phyloP scores from a whole-genome alignment of 2,888 invertebrate species.

The Ganaspis brasiliensis region DNA sequence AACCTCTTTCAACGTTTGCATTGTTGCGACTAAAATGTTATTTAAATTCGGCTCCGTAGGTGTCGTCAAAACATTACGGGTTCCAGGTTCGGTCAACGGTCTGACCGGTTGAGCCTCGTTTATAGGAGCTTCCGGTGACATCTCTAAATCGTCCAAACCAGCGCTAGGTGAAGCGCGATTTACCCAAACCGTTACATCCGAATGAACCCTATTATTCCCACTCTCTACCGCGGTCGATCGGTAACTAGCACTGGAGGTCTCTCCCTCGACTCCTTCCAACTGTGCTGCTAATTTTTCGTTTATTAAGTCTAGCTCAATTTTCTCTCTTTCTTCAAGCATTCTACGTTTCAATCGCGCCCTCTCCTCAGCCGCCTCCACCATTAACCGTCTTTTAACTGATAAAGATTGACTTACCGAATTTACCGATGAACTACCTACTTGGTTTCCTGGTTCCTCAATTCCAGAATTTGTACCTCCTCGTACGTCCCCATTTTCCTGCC shows the following conservation, averaged over 20 bases:
- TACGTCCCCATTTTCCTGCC: too few species aligned
- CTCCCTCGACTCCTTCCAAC: neutral
- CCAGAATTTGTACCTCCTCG: too few species aligned
- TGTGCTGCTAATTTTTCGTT: neutral
- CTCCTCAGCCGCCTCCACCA: neutral
- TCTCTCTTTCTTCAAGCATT: neutral
- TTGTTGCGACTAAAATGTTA: neutral
- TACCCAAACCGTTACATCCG: neutral
- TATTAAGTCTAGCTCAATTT: conserved; percentile 1
- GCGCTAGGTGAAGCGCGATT: neutral
- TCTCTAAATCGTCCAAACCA: too few species aligned
- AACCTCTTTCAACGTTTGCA: neutral
- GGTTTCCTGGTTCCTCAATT: too few species aligned
- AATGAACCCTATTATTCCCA: neutral
- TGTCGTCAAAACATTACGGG: too few species aligned
- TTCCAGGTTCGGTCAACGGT: too few species aligned
- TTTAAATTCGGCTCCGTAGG: too few species aligned
- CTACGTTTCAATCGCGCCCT: neutral
- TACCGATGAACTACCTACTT: too few species aligned
- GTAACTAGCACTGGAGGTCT: too few species aligned
- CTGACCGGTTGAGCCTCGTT: neutral
- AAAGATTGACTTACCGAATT: too few species aligned
- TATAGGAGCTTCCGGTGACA: neutral
- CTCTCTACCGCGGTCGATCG: neutral
- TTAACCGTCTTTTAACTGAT: neutral